Evolutionary conservation across 1,140 invertebrate species (phyloP), one percentile per base, ranked within the genome.

Genomic region (Cyphomyrmex costatus): DNA sequence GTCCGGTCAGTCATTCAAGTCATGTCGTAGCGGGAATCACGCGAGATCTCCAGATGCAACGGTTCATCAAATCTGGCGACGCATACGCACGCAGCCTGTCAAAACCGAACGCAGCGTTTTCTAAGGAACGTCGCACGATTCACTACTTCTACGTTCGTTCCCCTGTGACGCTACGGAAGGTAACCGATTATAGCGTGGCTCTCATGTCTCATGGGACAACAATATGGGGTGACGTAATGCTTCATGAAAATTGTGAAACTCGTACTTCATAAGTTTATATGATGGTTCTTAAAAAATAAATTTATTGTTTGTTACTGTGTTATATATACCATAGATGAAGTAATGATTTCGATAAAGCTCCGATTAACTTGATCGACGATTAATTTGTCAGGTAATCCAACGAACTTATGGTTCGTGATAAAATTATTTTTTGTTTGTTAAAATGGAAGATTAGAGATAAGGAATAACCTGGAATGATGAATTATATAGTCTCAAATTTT

Each of bases 1-100:
- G 12, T 16, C 46, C 16, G 3, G 12, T 46, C 27, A 73, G 68
- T 83, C 36, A 19, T 21, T 3, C 68, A 8, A 53, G 24, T 60
- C 68, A 21, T 51, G 53, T 46, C 36, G n/a, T 3, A 27, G n/a
- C 8, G 46, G 66, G 70, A 42, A 0, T 33, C 12, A 36, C 42
- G 61, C 84, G 63, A 80, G 71, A 70, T 89, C 82, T 74, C 82
- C 88, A 78, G 58, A 85, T 91, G 86, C 82, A 77, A 60, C 80
- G 74, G 30, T 51, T 19, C 21, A 24, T 42, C 49, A n/a, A 33
- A 12, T 5, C 16, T n/a, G 36, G 16, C 21, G 16, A 49, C 61
- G 14, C n/a, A 61, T 4, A 24, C 79, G 42, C 10, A 33, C 36
- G 49, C 21, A 36, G 19, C 1, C 66, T 82, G 66, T 82, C 79